Base-by-base conservation (phyloP, 1,140 invertebrate genomes). In the Lepidotrigona ventralis region DNA sequence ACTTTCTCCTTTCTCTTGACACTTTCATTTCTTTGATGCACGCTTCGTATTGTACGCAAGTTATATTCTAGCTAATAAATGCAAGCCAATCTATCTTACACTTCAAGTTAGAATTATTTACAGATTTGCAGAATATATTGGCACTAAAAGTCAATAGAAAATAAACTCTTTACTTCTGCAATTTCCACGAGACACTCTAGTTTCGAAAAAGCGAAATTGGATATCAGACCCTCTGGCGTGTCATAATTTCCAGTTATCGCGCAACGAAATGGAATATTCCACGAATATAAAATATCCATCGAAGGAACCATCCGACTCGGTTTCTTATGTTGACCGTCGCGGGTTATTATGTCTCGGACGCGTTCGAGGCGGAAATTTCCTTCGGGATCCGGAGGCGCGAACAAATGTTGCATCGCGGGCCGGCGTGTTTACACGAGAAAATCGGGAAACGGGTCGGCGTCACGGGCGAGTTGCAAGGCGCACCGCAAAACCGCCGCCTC, bases 401-500 rank as follows among this genome's bases (percentile, higher is more conserved):
- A 79, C 26, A 72, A 78, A 64, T 66, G 77, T 69, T 53, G 80
- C 83, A 82, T 83, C 77, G 79, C 54, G 60, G 70, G 46, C n/a
- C 39, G 39, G 6, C 78, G 66, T 89, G 88, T 90, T 90, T 89
- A 89, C 88, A 89, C 72, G 81, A 78, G 69, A 79, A 82, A 86
- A 89, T 87, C 74, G 81, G 83, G 81, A 76, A 46, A 46, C 8
- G 58, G 86, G 33, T 19, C n/a, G 53, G 82, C 75, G 76, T 76
- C 76, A 75, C 79, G 73, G 64, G 75, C 60, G 79, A 79, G 76
- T 76, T 81, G 79, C 79, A 88, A 84, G 79, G 83, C 77, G 85
- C 66, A 88, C 88, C 88, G 74, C 87, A 88, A 88, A 86, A 89
- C 82, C 86, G 77, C 84, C 69, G 68, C 63, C 86, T 77, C 64